phyloP scores from a whole-genome alignment of 2,888 invertebrate genomes.

The Drosophila fulvimacula region DNA sequence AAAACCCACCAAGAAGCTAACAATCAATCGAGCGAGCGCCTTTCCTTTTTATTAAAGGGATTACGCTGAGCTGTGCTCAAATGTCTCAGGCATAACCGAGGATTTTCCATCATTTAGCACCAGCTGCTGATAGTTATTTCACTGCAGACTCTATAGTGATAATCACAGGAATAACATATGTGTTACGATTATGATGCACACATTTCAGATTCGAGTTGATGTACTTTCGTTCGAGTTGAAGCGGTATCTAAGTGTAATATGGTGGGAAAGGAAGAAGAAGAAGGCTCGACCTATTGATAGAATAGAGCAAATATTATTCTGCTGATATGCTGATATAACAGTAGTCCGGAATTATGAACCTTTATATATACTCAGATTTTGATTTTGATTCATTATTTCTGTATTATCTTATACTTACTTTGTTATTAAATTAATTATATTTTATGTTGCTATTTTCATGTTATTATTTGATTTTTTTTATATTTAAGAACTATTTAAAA shows the following conservation, averaged over 20 bases:
- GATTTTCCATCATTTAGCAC: slow-evolving; percentile 9
- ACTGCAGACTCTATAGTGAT: background rate
- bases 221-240: background rate
- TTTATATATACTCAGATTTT: too few relatives aligned
- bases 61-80: background rate
- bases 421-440: too few relatives aligned
- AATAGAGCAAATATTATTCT: too few relatives aligned
- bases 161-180: background rate
- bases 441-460: too few relatives aligned
- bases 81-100: slow-evolving; percentile 1
- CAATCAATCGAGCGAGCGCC: slow-evolving; percentile 19
- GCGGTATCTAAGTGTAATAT: background rate
- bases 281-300: too few relatives aligned
- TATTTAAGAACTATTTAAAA: too few relatives aligned
- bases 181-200: background rate
- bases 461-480: too few relatives aligned
- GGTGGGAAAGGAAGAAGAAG: too few relatives aligned
- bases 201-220: background rate
- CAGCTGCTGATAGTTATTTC: background rate
- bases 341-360: too few relatives aligned
- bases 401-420: too few relatives aligned
- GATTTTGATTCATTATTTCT: too few relatives aligned
- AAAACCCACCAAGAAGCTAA: slow-evolving; percentile 15
- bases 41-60: slow-evolving; percentile 9
- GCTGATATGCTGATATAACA: too few relatives aligned